Percentiles rank a stretch among this genome's conserved stretches.
phyloP scores from a whole-genome alignment of 2,113 vertebrate genomes.

The Delphinapterus leucas region DNA sequence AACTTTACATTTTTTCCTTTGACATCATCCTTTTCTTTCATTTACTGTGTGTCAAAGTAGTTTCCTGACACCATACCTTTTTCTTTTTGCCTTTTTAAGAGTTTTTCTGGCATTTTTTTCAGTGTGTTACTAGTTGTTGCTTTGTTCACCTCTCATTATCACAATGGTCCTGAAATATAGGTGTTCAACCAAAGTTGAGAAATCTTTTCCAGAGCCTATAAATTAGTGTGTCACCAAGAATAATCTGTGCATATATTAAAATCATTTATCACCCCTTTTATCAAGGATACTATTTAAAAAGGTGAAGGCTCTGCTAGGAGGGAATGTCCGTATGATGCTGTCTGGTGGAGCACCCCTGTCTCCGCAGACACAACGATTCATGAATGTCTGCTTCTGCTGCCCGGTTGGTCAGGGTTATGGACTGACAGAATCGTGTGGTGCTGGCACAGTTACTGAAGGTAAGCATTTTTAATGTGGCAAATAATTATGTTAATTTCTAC shows the following conservation, averaged over 20 bases:
- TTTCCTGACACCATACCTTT: neutral
- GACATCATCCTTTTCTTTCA: neutral
- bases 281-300: conserved; percentile 92
- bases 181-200: neutral
- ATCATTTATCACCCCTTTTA: neutral
- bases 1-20: neutral
- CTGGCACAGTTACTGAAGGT: conserved; percentile 96
- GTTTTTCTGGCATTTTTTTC: neutral
- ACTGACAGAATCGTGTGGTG: conserved; percentile 96
- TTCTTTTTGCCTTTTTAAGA: neutral
- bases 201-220: neutral
- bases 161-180: neutral
- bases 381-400: conserved; percentile 98
- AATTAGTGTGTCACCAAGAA: neutral
- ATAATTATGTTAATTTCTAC: neutral
- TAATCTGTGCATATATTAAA: neutral
- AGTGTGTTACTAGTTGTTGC: neutral
- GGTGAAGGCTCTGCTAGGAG: conserved; percentile 93
- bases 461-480: neutral
- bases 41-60: neutral
- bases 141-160: conserved; percentile 2
- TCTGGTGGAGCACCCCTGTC: conserved; percentile 96
- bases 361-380: conserved; percentile 94
- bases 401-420: conserved; percentile 96
- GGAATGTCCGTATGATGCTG: conserved; percentile 94